Evolutionary conservation across 1,140 invertebrate species (phyloP).

Genomic region (Musca vetustissima): DNA sequence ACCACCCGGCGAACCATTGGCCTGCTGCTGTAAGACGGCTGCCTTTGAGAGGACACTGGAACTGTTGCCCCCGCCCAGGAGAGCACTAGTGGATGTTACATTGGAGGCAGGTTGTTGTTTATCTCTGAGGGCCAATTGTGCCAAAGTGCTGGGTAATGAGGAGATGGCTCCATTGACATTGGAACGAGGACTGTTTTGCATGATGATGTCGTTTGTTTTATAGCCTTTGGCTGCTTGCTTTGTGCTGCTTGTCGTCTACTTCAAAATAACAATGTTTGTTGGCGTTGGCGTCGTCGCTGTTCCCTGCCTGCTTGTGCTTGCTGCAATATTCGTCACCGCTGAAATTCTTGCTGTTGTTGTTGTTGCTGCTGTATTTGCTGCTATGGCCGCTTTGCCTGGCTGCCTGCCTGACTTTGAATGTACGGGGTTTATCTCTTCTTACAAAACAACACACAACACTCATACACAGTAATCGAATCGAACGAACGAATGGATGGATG

Average conservation of each 20-base stretch:
- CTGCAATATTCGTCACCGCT: not conserved
- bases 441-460: too few relatives aligned
- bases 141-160: slow-evolving; percentile 51
- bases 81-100: too few relatives aligned
- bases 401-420: too few relatives aligned
- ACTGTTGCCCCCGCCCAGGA: slow-evolving; percentile 33
- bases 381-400: not conserved
- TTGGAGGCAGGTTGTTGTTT: slow-evolving; percentile 50
- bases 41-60: slow-evolving; percentile 33
- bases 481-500: too few relatives aligned
- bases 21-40: not conserved
- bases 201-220: slow-evolving; percentile 29
- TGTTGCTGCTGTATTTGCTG: too few relatives aligned
- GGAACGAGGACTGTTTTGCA: slow-evolving; percentile 51
- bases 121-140: slow-evolving; percentile 49
- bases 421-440: not conserved
- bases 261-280: too few relatives aligned
- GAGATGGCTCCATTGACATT: slow-evolving; percentile 49
- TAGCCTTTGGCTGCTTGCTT: slow-evolving; percentile 12
- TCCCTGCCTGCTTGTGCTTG: not conserved
- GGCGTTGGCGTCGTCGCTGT: not conserved
- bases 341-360: not conserved
- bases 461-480: too few relatives aligned
- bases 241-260: not conserved
- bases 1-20: slow-evolving; percentile 29